Evolutionary conservation across 2,113 vertebrate species (phyloP).

Genomic region (Phylloscopus whistleri): DNA sequence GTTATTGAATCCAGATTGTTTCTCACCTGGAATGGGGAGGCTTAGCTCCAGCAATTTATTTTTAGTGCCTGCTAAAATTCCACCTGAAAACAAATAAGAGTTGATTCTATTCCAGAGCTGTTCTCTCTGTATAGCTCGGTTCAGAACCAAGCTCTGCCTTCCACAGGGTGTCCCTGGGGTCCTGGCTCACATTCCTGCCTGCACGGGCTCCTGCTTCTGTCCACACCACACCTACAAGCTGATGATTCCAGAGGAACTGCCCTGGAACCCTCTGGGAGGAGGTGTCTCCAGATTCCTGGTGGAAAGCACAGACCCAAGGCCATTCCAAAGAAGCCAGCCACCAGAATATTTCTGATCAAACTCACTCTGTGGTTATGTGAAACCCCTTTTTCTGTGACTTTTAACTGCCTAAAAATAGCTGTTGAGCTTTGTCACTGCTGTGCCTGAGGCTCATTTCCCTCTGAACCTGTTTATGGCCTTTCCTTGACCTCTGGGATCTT

Average conservation of each 20-base stretch:
- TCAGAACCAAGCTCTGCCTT: not conserved
- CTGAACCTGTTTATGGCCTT: not conserved
- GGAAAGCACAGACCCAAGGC: not conserved
- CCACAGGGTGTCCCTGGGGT: rapidly evolving
- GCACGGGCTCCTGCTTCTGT: rapidly evolving
- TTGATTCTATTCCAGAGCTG: not conserved
- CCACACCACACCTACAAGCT: too few relatives aligned
- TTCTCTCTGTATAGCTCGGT: not conserved
- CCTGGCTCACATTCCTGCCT: not conserved
- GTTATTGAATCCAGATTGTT: not conserved
- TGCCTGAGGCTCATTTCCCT: not conserved
- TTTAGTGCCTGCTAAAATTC: not conserved
- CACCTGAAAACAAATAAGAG: not conserved
- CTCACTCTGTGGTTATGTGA: not conserved
- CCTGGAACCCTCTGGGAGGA: not conserved
- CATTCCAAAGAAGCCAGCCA: not conserved
- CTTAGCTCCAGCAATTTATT: not conserved
- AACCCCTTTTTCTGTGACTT: not conserved
- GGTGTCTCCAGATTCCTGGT: not conserved
- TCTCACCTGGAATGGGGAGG: not conserved
- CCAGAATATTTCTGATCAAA: not conserved
- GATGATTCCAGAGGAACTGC: not conserved
- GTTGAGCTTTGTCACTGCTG: not conserved
- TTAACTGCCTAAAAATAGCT: not conserved
- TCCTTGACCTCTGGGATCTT: not conserved